phyloP scores from a whole-genome alignment of 1,140 invertebrate species.

The Drosophila asahinai region DNA sequence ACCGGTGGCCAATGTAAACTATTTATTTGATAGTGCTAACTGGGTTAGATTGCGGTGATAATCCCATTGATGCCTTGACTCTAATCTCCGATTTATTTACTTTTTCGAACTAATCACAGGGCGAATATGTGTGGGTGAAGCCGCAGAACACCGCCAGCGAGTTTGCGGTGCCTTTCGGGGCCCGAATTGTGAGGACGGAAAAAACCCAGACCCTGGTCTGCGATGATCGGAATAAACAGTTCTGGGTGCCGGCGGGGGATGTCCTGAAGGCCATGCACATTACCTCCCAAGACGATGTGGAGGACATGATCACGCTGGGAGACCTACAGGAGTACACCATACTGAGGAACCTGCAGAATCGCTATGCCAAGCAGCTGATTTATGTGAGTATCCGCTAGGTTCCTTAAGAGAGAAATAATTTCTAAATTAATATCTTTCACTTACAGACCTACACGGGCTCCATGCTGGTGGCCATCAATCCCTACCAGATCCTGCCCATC shows the following conservation, averaged over 20 bases:
- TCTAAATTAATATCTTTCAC: too few species aligned
- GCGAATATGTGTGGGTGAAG: constrained; percentile 95
- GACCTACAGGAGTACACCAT: constrained; percentile 97
- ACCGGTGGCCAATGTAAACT: neutral
- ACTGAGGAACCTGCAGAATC: constrained; percentile 94
- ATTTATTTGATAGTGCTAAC: neutral
- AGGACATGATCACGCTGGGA: constrained; percentile 97
- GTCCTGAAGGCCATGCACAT: constrained; percentile 94
- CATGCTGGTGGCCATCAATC: constrained; percentile 97
- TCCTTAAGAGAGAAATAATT: constrained; percentile 76
- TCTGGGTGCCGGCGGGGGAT: constrained; percentile 86
- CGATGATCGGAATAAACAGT: constrained; percentile 92
- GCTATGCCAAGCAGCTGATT: constrained; percentile 95
- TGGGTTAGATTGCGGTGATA: constrained; percentile 23
- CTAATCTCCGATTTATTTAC: constrained; percentile 18
- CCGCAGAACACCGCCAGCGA: constrained; percentile 88
- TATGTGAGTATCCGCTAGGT: constrained; percentile 89
- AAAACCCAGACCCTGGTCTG: constrained; percentile 91
- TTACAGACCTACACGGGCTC: constrained; percentile 95
- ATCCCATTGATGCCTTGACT: constrained; percentile 11
- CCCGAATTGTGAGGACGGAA: constrained; percentile 91
- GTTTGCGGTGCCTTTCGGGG: constrained; percentile 94
- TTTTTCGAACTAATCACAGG: constrained; percentile 85
- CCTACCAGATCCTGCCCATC: constrained; percentile 96
- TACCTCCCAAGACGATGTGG: constrained; percentile 93